Conservation (phyloP, 1,140 invertebrate species). For the Drosophila varians region DNA sequence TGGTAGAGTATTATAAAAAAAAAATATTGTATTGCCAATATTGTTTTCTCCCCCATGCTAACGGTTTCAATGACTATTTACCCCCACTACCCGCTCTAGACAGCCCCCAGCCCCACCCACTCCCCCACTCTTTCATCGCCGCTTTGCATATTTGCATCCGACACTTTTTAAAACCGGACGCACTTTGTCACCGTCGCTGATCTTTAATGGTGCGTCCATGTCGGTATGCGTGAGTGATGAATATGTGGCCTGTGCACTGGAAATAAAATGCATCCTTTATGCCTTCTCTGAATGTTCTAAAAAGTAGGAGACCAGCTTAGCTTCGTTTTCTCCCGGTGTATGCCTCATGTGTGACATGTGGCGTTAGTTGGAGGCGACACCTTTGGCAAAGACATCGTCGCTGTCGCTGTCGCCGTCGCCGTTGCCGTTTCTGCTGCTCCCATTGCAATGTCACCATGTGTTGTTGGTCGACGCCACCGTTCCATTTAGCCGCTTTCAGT, state of each 20-base stretch:
- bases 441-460: conserved; percentile 35
- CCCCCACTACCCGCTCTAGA: no score
- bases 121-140: background rate
- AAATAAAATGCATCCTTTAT: background rate
- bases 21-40: conserved; percentile 55
- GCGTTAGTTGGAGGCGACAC: conserved; percentile 52
- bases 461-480: no score
- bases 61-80: conserved; percentile 16
- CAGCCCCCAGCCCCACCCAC: background rate
- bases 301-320: no score
- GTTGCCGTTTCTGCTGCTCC: conserved; percentile 9
- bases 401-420: background rate
- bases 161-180: conserved; percentile 72
- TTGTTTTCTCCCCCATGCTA: conserved; percentile 35
- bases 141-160: conserved; percentile 67
- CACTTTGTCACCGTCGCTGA: conserved; percentile 72
- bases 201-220: conserved; percentile 71
- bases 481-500: conserved; percentile 17
- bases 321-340: conserved; percentile 15
- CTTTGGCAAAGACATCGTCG: conserved; percentile 34
- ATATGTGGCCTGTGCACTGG: conserved; percentile 26
- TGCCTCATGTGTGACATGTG: conserved; percentile 1
- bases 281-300: background rate
- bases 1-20: background rate
- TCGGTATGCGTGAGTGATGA: conserved; percentile 49